Conservation (phyloP, 2,113 vertebrate species). For the Triplophysa rosa region DNA sequence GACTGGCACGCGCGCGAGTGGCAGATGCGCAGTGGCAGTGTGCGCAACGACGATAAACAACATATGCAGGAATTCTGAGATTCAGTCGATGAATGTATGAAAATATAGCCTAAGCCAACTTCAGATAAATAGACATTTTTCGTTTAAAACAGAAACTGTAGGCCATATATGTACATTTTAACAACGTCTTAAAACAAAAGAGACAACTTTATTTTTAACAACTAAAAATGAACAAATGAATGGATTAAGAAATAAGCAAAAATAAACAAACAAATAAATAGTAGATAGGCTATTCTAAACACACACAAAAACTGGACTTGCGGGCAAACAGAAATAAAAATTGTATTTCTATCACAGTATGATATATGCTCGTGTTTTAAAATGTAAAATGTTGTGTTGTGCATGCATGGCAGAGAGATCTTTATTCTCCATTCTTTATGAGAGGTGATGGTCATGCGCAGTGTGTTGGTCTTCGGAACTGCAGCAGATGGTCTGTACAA, state of each 20-base stretch:
- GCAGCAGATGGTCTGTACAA: slow-evolving; percentile 74
- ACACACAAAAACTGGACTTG: too few species aligned
- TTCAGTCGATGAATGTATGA: neutral
- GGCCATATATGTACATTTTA: too few species aligned
- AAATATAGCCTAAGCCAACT: neutral
- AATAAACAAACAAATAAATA: too few species aligned
- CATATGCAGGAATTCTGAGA: neutral
- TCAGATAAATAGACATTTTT: too few species aligned
- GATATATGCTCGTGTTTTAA: neutral
- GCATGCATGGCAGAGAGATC: neutral
- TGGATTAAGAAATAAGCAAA: too few species aligned
- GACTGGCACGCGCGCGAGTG: slow-evolving; percentile 40
- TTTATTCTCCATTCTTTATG: neutral
- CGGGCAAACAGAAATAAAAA: too few species aligned
- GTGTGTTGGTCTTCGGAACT: neutral
- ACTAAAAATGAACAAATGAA: too few species aligned
- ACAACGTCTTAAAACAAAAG: too few species aligned
- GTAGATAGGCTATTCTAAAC: too few species aligned
- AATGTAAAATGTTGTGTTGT: neutral
- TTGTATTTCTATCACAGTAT: too few species aligned
- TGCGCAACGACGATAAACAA: slow-evolving; percentile 29
- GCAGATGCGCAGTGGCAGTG: slow-evolving; percentile 51
- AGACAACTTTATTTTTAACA: too few species aligned
- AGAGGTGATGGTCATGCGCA: neutral
- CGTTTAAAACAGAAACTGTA: too few species aligned